A percentile compares a stretch with the other conserved stretches of the same genome.
These are phyloP conservation scores for Micrasema longulum DNA, from an alignment of 1,140 invertebrate species.

Conservation along the genomic window DNA sequence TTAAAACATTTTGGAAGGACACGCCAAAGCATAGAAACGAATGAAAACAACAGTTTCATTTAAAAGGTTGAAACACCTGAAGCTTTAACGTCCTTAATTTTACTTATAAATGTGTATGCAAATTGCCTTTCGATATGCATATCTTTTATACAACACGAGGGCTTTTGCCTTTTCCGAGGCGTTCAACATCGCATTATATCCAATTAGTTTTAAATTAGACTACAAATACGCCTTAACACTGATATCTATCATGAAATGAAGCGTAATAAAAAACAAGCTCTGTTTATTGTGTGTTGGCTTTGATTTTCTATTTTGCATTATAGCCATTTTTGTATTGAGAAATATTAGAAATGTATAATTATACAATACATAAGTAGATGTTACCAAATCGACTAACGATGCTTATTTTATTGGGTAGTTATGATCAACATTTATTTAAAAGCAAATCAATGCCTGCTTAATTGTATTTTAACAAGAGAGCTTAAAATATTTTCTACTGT, in stretches of 20 bases:
- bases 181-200: slow-evolving; percentile 48
- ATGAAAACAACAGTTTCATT: not conserved
- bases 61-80: not conserved
- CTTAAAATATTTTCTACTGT: too few species aligned
- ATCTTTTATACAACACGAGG: slow-evolving; percentile 17
- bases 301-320: too few species aligned
- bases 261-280: not conserved
- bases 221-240: slow-evolving; percentile 39
- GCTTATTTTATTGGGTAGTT: too few species aligned
- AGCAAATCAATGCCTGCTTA: too few species aligned
- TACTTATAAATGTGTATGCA: slow-evolving; percentile 29
- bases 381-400: too few species aligned
- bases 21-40: not conserved
- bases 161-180: slow-evolving; percentile 19
- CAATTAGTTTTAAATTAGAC: slow-evolving; percentile 51
- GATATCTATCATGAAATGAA: slow-evolving; percentile 35
- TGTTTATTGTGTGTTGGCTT: slow-evolving; percentile 14
- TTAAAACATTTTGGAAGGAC: too few species aligned
- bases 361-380: too few species aligned
- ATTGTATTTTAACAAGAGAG: too few species aligned
- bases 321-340: too few species aligned
- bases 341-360: too few species aligned
- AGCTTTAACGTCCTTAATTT: too few species aligned
- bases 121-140: slow-evolving; percentile 41
- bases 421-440: too few species aligned